Conservation (phyloP, 2,797 vertebrate species). For the Ptychadena robeensis region DNA sequence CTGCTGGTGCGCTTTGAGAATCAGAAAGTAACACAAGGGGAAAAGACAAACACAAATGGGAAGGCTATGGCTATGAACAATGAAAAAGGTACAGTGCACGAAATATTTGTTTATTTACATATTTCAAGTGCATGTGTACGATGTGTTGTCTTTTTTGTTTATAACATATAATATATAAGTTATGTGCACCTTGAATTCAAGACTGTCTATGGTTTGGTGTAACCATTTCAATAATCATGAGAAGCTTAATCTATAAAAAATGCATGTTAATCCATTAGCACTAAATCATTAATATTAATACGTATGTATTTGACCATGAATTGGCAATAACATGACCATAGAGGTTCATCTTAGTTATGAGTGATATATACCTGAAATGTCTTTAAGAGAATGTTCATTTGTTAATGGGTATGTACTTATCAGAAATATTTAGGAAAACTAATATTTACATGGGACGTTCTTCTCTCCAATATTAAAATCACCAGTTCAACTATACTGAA, state of each 20-base stretch:
- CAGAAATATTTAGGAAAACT: neutral
- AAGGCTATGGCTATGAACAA: slow-evolving; percentile 1
- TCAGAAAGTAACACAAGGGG: slow-evolving; percentile 55
- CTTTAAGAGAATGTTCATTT: too few species aligned
- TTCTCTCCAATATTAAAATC: neutral
- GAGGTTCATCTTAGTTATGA: too few species aligned
- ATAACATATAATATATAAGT: too few species aligned
- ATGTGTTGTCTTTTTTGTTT: too few species aligned
- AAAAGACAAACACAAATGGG: neutral
- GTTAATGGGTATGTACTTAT: neutral
- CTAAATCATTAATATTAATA: too few species aligned
- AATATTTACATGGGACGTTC: neutral
- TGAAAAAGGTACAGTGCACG: slow-evolving; percentile 6
- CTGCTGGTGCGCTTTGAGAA: slow-evolving; percentile 64
- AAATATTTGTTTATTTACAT: neutral
- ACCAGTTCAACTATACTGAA: neutral
- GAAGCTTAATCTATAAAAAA: neutral
- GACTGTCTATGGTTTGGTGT: too few species aligned
- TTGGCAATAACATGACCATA: too few species aligned
- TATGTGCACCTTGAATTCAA: neutral
- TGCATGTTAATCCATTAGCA: too few species aligned
- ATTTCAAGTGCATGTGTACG: neutral
- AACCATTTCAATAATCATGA: neutral
- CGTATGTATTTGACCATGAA: too few species aligned
- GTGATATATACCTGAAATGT: too few species aligned